Evolutionary conservation across 2,113 vertebrate genomes (phyloP), one percentile per base, ranked within the genome.

Genomic region (Casuarius casuarius): DNA sequence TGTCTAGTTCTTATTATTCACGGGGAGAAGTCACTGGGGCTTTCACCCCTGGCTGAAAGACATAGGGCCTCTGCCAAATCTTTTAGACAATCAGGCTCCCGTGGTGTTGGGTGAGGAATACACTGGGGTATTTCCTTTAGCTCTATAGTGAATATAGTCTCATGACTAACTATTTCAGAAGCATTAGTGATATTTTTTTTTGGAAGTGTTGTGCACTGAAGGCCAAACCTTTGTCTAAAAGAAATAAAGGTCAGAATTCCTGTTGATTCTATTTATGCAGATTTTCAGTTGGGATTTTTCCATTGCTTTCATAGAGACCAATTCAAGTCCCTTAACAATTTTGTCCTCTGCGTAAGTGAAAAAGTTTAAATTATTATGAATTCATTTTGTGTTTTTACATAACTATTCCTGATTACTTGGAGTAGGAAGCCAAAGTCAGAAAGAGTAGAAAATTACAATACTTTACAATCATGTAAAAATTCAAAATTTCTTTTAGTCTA

Each of bases 171-270:
- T 79, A 31, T 78, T 82, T 40, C 86, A 75, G 73, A 72, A 68
- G 38, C 66, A 58, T 42, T 82, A 65, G 38, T 79, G 80, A 66
- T 22, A 92, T 93, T 78, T 54, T 38, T 76, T 56, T 49, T 84
- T 83, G 91, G 66, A 92, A 89, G 87, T 89, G 28, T 15, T 76
- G n/a, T 62, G 62, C 19, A 14, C 48, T 91, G 21, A 89, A 90
- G 79, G 83, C 83, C 78, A 90, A 94, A 62, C 70, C 29, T 15
- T 12, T 20, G 52, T 87, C 90, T 77, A 33, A 87, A 94, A 51
- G 38, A 93, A 88, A 90, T 83, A 74, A 91, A 94, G 68, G 94
- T 51, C 33, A 90, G 86, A 93, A 75, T 67, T 90, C 25, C 44
- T 59, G 29, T 78, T 94, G 65, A 46, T 92, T 88, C 46, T 48